A percentile compares a stretch with the other conserved stretches of the same genome.
Conservation (phyloP, 2,888 invertebrate genomes). For the Metalampra italica region DNA sequence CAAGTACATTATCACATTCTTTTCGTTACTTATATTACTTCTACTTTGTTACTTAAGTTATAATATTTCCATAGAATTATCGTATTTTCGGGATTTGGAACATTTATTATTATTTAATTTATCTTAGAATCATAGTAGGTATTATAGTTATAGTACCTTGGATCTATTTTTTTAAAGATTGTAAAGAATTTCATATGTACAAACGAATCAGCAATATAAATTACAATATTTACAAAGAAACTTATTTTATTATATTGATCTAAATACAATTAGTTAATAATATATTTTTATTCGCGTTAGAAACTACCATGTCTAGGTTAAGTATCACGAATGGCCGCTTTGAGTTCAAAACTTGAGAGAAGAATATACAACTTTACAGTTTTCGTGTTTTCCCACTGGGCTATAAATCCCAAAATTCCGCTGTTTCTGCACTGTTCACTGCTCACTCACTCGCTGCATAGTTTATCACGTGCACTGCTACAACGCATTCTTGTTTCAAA, state of each 20-base stretch:
- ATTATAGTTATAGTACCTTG: neutral
- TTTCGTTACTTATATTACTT: neutral
- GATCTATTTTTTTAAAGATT: neutral
- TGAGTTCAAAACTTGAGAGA: conserved; percentile 43
- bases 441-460: conserved; percentile 59
- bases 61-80: neutral
- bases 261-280: conserved; percentile 23
- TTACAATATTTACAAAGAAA: conserved; percentile 64
- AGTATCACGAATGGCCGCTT: conserved; percentile 29
- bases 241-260: conserved; percentile 17
- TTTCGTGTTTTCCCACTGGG: conserved; percentile 58
- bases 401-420: conserved; percentile 58
- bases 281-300: conserved; percentile 30
- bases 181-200: neutral
- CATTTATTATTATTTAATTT: no score
- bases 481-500: conserved; percentile 46
- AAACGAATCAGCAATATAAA: conserved; percentile 42
- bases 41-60: no score
- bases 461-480: conserved; percentile 58
- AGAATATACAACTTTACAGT: conserved; percentile 51
- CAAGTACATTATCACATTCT: neutral
- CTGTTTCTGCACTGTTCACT: conserved; percentile 53
- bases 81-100: no score
- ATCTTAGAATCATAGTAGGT: neutral
- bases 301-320: conserved; percentile 33